Percentiles rank a stretch among this genome's conserved stretches.
Evolutionary conservation across 2,113 vertebrate species (phyloP).

Genomic region (Catharus minimus): DNA sequence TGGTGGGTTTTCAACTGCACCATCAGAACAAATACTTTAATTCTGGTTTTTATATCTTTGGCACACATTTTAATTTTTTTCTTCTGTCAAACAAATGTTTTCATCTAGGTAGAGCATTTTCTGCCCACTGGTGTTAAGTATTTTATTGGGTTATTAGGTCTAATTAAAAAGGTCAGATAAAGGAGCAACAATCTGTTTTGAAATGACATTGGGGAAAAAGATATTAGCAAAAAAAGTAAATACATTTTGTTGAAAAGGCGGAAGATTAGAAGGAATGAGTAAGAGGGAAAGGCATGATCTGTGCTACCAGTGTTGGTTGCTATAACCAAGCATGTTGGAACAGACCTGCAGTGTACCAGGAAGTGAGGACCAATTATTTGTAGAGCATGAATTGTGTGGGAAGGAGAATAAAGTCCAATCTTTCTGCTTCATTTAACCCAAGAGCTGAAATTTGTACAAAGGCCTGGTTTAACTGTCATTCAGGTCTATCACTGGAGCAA

Average conservation of each 20-base stretch:
- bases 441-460: not conserved
- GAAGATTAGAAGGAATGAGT: not conserved
- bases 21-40: not conserved
- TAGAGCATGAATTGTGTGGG: constrained; percentile 30
- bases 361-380: constrained; percentile 32
- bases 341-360: constrained; percentile 20
- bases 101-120: not conserved
- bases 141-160: not conserved
- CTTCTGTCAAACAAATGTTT: not conserved
- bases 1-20: not conserved
- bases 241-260: not conserved
- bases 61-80: not conserved
- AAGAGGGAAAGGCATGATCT: not conserved
- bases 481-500: not conserved
- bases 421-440: constrained; percentile 17
- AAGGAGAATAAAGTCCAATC: constrained; percentile 32
- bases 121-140: not conserved
- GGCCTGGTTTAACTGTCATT: not conserved
- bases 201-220: not conserved
- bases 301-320: not conserved
- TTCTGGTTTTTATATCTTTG: not conserved
- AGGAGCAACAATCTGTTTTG: not conserved
- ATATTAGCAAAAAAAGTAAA: not conserved
- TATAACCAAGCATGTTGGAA: not conserved
- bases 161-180: not conserved